Base-by-base conservation (phyloP, 2,113 vertebrate genomes). In the Chinchilla lanigera region DNA sequence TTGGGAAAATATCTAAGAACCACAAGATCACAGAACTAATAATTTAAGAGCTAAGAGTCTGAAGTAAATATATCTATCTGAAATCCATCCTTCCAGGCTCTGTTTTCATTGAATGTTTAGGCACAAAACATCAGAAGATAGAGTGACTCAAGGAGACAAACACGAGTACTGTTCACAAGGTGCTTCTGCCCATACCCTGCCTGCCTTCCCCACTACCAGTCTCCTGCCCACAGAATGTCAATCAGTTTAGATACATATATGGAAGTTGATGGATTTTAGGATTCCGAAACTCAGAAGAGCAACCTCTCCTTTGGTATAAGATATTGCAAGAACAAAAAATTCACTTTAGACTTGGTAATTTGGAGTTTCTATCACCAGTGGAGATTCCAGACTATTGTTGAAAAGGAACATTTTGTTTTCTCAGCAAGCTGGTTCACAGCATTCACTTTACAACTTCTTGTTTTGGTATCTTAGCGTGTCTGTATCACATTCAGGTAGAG, bases 1-100 rank as follows among this genome's bases (percentile, higher is more conserved):
- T 69, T 1, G 35, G 8, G 6, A 38, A 97, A 91, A 89, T 63
- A 12, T 90, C 35, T 50, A 88, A 89, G 7, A 96, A 92, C 56
- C 71, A 73, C 41, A 75, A 95, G 67, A 84, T 86, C 60, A 58
- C 1, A 80, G 24, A 67, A 67, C 28, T 83, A 92, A 44, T 95
- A 52, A 93, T 86, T 91, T 77, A 89, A 92, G 44, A 69, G 41
- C 24, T 77, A 85, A 71, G 73, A 93, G 73, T 89, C 28, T 86
- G 77, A 83, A 13, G 16, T 80, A 95, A 94, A 87, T 63, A 87
- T 4, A 41, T 6, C 22, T 65, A 69, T 97, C 77, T 77, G 78
- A 93, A 95, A 69, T n/a, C 65, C 3, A 89, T 11, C 17, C 9
- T 78, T 2, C 47, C 20, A 5, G 52, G 4, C 20, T 71, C 90